Conservation (phyloP, 2,113 vertebrate species). For the Arothron firmamentum region DNA sequence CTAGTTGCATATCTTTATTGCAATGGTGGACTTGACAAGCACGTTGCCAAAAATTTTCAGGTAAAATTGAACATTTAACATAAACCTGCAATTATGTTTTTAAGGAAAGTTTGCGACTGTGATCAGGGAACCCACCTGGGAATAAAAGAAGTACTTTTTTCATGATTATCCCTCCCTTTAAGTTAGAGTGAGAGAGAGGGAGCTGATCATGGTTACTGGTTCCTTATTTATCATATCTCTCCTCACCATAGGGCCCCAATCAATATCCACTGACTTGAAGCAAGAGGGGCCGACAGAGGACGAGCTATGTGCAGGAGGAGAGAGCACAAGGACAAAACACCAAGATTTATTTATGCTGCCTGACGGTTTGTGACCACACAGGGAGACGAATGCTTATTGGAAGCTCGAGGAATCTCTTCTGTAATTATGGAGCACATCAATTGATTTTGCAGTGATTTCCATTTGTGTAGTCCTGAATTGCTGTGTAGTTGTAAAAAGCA, state of each 20-base stretch:
- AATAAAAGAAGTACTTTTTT: constrained; percentile 21
- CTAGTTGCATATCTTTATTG: no score
- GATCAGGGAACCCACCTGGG: neutral
- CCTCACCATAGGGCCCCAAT: constrained; percentile 59
- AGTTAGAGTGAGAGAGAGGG: constrained; percentile 55
- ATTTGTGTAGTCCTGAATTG: constrained; percentile 36
- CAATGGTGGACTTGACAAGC: no score
- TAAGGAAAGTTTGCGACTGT: neutral
- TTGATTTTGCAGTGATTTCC: constrained; percentile 61
- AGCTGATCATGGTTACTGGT: constrained; percentile 62
- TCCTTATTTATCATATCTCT: constrained; percentile 68
- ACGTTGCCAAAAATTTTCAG: no score
- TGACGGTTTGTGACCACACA: constrained; percentile 54
- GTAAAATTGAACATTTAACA: no score
- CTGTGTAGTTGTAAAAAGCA: constrained; percentile 34
- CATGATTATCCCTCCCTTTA: constrained; percentile 53
- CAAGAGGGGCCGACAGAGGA: constrained; percentile 53
- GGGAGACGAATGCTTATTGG: constrained; percentile 51
- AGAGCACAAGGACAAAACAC: constrained; percentile 49
- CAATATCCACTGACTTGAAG: constrained; percentile 66
- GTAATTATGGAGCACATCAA: constrained; percentile 47
- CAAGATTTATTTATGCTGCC: constrained; percentile 60
- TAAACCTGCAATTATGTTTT: no score
- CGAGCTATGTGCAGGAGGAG: constrained; percentile 47
- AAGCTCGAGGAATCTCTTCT: constrained; percentile 45